These are phyloP conservation scores for Tuberolachnus salignus DNA, from an alignment of 2,888 invertebrate species.

Conservation along the genomic window DNA sequence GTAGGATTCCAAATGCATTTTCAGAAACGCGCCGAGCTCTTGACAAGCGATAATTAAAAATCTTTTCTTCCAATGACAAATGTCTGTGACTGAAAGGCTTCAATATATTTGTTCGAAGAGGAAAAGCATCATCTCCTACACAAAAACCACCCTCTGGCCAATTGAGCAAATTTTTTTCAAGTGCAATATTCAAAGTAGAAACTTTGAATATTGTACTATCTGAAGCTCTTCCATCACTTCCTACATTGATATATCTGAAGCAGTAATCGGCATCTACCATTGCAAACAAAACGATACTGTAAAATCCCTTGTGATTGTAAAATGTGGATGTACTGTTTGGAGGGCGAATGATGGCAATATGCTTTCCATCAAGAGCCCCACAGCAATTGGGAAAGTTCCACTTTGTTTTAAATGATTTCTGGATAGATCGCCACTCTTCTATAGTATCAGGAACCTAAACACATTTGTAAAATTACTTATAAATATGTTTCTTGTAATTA, in stretches of 20 bases:
- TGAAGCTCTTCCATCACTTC: constrained; percentile 59
- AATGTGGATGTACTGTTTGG: constrained; percentile 59
- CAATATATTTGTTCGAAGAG: constrained; percentile 57
- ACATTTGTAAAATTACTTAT: background rate
- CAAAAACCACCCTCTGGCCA: constrained; percentile 57
- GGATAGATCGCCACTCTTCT: background rate
- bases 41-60: constrained; percentile 59
- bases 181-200: background rate
- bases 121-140: constrained; percentile 58
- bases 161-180: constrained; percentile 3
- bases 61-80: constrained; percentile 53
- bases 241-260: constrained; percentile 60
- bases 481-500: background rate
- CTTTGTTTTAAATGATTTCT: background rate
- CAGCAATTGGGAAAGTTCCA: constrained; percentile 56
- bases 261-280: constrained; percentile 60
- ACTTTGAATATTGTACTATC: constrained; percentile 59
- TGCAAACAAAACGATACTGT: constrained; percentile 60
- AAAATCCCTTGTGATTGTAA: constrained; percentile 60
- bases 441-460: background rate
- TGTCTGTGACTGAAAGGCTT: constrained; percentile 58
- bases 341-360: constrained; percentile 59
- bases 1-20: constrained; percentile 58
- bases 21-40: constrained; percentile 57
- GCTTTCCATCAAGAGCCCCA: constrained; percentile 59